A percentile compares a stretch with the other conserved stretches of the same genome.
Evolutionary conservation across 1,140 invertebrate species (phyloP).

Genomic region (Drosophila kikkawai): DNA sequence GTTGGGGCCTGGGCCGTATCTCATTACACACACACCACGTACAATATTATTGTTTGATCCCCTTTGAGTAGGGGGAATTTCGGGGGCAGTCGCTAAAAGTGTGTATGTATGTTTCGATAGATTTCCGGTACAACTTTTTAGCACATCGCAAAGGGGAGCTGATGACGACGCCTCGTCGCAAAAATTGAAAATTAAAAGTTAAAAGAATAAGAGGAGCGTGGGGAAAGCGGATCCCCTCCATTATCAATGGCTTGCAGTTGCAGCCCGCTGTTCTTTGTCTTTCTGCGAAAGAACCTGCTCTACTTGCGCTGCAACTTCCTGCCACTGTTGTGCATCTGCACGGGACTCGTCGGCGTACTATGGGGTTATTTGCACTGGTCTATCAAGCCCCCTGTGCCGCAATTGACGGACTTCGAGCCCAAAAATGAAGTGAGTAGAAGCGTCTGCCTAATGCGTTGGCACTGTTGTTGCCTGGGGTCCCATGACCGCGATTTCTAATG

Average conservation of each 20-base stretch:
- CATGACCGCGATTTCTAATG: slow-evolving; percentile 6
- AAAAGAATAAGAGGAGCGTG: background rate
- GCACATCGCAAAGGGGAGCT: slow-evolving; percentile 8
- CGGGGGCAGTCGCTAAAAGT: background rate
- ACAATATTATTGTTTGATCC: background rate
- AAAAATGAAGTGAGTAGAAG: slow-evolving; percentile 61
- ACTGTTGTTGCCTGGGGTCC: slow-evolving; percentile 5
- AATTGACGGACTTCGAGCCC: slow-evolving; percentile 33
- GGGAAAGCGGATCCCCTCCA: background rate
- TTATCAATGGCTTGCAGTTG: slow-evolving; percentile 52
- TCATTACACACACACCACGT: background rate
- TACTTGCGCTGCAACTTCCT: slow-evolving; percentile 36
- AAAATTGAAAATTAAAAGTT: background rate
- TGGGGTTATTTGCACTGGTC: slow-evolving; percentile 54
- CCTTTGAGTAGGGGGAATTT: background rate
- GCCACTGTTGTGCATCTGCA: slow-evolving; percentile 19
- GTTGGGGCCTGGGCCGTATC: background rate
- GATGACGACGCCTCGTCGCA: slow-evolving; percentile 13
- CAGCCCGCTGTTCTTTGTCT: slow-evolving; percentile 58
- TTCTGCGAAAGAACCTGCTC: slow-evolving; percentile 60
- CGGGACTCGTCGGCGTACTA: slow-evolving; percentile 2
- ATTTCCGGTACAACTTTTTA: background rate
- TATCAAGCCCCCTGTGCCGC: background rate
- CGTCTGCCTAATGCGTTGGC: background rate
- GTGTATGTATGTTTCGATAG: slow-evolving; percentile 15